phyloP scores from a whole-genome alignment of 2,797 vertebrate genomes.

The Etheostoma nigrum region DNA sequence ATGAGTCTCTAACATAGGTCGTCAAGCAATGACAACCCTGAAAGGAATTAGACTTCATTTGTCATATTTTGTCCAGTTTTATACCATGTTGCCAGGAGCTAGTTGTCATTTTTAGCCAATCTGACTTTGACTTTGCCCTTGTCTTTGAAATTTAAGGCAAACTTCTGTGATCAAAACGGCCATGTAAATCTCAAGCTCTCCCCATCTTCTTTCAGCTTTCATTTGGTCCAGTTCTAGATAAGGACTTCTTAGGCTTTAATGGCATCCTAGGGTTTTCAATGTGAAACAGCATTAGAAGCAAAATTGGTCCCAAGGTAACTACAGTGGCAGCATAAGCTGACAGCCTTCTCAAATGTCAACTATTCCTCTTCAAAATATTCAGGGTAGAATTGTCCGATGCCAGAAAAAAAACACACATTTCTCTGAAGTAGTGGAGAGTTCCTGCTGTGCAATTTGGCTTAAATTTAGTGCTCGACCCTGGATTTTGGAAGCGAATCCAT shows the following conservation, averaged over 20 bases:
- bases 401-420: background rate
- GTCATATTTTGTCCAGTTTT: conserved; percentile 14
- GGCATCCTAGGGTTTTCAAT: conserved; percentile 5
- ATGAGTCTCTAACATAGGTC: background rate
- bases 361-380: conserved; percentile 22
- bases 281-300: background rate
- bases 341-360: background rate
- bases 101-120: conserved; percentile 21
- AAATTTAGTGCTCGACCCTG: background rate
- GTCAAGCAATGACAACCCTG: background rate
- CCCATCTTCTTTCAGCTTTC: conserved; percentile 12
- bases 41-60: background rate
- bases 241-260: background rate
- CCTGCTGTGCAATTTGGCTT: background rate
- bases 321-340: background rate
- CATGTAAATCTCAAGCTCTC: background rate
- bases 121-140: background rate
- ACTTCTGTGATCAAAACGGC: conserved; percentile 4
- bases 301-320: background rate
- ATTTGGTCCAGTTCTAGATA: background rate
- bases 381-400: background rate
- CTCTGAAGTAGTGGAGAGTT: conserved; percentile 3
- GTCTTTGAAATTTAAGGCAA: background rate
- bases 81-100: background rate
- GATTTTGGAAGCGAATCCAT: conserved; percentile 19